These are phyloP conservation scores for Microcebus lehilahytsara DNA, from an alignment of 2,113 vertebrate genomes.

Conservation along the genomic window DNA sequence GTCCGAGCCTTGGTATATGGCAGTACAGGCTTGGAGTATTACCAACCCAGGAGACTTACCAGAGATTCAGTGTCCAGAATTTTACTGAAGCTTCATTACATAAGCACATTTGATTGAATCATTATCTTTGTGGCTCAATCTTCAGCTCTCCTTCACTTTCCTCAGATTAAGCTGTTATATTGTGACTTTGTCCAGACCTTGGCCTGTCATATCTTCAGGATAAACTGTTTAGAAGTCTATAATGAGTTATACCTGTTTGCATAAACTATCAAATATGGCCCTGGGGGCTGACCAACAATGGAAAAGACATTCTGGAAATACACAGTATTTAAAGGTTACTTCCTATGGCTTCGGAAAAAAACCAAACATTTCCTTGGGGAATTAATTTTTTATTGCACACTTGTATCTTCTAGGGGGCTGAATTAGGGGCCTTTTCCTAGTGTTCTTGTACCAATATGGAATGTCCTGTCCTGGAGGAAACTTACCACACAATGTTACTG, in stretches of 20 bases:
- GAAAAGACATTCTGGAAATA: background rate
- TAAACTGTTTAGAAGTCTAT: background rate
- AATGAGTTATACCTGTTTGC: background rate
- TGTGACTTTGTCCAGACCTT: background rate
- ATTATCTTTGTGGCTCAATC: background rate
- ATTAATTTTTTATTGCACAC: background rate
- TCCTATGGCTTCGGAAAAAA: background rate
- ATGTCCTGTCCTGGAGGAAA: background rate
- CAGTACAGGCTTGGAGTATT: background rate
- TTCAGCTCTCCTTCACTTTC: background rate
- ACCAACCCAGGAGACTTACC: background rate
- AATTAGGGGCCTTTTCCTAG: background rate
- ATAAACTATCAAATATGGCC: background rate
- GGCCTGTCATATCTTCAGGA: background rate
- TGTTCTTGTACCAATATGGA: background rate
- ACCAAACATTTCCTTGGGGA: background rate
- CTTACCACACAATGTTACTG: rapidly evolving
- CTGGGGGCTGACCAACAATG: background rate
- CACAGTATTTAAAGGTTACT: background rate
- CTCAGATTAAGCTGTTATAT: background rate
- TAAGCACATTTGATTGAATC: background rate
- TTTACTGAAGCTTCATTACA: background rate
- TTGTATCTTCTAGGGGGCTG: background rate
- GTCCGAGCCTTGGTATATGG: background rate
- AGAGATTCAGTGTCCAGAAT: background rate